A percentile compares a stretch with the other conserved stretches of the same genome.
Evolutionary conservation across 2,888 invertebrate species (phyloP).

Genomic region (Smittia sp.): DNA sequence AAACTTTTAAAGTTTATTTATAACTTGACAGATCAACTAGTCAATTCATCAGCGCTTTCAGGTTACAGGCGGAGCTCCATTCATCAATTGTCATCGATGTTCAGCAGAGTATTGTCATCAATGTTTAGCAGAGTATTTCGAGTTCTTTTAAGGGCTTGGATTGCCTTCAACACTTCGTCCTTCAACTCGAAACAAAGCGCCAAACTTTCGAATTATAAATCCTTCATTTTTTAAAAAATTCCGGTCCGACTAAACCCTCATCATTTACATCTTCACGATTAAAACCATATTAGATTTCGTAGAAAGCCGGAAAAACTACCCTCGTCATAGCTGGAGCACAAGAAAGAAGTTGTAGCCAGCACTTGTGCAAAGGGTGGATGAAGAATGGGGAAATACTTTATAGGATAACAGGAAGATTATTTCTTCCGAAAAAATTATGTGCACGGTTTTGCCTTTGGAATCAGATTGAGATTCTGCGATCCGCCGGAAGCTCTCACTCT

Average conservation of each 20-base stretch:
- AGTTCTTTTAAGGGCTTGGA: no score
- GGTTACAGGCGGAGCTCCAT: no score
- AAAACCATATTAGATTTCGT: constrained; percentile 40
- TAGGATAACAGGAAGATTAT: neutral
- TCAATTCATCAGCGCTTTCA: no score
- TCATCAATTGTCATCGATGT: no score
- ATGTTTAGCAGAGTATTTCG: no score
- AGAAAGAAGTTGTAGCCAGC: neutral
- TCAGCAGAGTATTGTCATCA: no score
- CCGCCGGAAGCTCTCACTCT: neutral
- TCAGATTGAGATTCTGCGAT: neutral
- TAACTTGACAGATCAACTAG: no score
- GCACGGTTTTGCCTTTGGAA: no score
- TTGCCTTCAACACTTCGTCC: neutral
- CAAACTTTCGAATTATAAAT: constrained; percentile 36
- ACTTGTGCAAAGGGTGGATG: neutral
- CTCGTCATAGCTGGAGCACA: constrained; percentile 32
- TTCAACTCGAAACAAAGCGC: neutral
- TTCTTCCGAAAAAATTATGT: neutral
- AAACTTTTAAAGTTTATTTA: no score
- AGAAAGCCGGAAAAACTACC: constrained; percentile 33
- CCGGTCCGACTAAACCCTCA: constrained; percentile 31
- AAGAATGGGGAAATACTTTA: no score
- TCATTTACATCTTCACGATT: constrained; percentile 41
- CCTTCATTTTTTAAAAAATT: constrained; percentile 19